Conservation (phyloP, 2,888 invertebrate genomes). For the Dichetophora obliterata region DNA sequence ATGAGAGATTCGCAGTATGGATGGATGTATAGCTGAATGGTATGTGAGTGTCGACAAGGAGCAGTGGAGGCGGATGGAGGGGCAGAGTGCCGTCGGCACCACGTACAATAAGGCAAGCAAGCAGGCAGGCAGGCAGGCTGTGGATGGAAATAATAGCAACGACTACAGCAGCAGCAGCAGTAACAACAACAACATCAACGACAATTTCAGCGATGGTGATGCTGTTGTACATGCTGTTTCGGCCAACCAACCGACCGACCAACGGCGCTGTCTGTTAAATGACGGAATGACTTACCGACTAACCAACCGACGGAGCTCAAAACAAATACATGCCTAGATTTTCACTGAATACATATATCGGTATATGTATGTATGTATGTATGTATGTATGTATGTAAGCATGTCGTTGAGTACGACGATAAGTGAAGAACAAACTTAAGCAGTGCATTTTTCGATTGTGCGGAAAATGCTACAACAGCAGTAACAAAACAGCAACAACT, state of each 20-base stretch:
- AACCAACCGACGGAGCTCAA: constrained; percentile 1
- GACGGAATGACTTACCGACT: not conserved
- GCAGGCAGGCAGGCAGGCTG: too few species aligned
- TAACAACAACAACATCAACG: not conserved
- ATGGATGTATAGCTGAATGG: too few species aligned
- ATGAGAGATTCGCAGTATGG: too few species aligned
- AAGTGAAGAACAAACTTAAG: constrained; percentile 18
- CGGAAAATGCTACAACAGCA: constrained; percentile 7
- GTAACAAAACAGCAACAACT: not conserved
- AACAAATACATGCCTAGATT: constrained; percentile 27
- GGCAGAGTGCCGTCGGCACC: not conserved
- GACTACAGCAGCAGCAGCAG: not conserved
- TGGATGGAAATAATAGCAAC: constrained; percentile 17
- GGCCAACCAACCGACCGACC: constrained; percentile 31
- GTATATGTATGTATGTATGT: too few species aligned
- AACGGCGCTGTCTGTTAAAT: not conserved
- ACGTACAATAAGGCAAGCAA: constrained; percentile 13
- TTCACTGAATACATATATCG: not conserved
- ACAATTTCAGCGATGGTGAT: constrained; percentile 4
- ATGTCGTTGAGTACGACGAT: constrained; percentile 30
- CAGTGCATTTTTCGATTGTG: not conserved
- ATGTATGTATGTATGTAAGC: constrained; percentile 4
- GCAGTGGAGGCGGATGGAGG: not conserved
- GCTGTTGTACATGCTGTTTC: not conserved
- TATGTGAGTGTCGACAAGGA: not conserved